Evolutionary conservation across 2,113 vertebrate species (phyloP).

Genomic region (Petroica traversi): DNA sequence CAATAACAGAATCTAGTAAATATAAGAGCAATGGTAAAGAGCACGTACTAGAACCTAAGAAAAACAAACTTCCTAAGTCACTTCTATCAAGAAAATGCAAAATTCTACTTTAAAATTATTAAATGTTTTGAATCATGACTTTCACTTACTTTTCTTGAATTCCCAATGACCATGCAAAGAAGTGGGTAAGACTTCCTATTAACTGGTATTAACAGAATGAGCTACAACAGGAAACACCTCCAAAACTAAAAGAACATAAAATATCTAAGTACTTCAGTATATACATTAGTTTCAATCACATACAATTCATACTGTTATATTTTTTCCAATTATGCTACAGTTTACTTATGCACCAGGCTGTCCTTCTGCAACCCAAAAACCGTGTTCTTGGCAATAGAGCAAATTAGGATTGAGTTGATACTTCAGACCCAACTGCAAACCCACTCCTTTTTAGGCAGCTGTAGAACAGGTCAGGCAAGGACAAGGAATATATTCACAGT

Average conservation of each 20-base stretch:
- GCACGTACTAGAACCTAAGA: neutral
- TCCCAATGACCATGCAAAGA: neutral
- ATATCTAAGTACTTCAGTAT: neutral
- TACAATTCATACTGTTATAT: neutral
- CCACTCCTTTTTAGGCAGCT: neutral
- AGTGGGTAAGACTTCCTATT: neutral
- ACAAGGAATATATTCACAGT: neutral
- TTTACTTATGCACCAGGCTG: neutral
- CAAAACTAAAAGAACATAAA: neutral
- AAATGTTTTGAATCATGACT: neutral
- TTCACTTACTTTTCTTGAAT: neutral
- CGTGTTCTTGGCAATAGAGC: fast-evolving
- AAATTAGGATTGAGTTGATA: neutral
- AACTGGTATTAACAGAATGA: neutral
- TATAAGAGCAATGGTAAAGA: neutral
- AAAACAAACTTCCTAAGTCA: neutral
- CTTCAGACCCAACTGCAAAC: neutral
- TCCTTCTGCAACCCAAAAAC: neutral
- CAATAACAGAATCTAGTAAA: neutral
- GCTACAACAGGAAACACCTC: neutral
- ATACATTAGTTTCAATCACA: neutral
- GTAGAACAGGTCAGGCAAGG: neutral
- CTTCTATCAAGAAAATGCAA: neutral
- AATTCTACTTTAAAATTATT: neutral
- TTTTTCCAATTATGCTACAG: neutral